Conservation (phyloP, 64 coral and sea anemone species). For the Cladopsammia gracilis region DNA sequence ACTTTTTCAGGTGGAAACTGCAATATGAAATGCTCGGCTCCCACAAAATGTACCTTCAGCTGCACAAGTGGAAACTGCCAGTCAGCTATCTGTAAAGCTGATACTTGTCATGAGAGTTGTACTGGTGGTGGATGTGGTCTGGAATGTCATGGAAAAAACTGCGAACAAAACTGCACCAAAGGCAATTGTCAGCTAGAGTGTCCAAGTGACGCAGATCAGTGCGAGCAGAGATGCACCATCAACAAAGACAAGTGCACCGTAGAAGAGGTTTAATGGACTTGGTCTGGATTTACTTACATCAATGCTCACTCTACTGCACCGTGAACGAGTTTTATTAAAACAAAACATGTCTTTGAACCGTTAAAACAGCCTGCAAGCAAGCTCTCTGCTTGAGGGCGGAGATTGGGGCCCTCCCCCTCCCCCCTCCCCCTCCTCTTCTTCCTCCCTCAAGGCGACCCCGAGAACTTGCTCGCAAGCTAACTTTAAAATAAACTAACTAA, state of each 20-base stretch:
- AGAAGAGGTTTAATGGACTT: neutral
- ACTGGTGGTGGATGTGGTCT: constrained; percentile 39
- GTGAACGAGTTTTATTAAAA: no score
- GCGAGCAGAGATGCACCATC: constrained; percentile 29
- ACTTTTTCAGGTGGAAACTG: neutral
- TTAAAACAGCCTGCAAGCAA: no score
- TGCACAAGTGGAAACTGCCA: constrained; percentile 7
- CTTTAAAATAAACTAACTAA: no score
- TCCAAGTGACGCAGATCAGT: neutral
- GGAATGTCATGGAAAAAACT: constrained; percentile 15
- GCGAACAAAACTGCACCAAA: constrained; percentile 29
- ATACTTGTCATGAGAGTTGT: constrained; percentile 3
- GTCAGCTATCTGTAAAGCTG: neutral
- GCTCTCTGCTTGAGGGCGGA: no score
- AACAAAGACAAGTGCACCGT: constrained; percentile 35
- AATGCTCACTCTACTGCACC: no score
- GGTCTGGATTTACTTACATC: neutral
- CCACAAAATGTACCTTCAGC: constrained; percentile 22
- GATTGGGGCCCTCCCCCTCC: no score
- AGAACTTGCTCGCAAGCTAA: no score
- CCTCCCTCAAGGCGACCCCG: no score
- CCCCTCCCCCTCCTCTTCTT: no score
- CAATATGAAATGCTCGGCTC: neutral
- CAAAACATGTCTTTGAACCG: no score
- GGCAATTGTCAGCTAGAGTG: constrained; percentile 22